These are phyloP conservation scores for Drosophila rellima DNA, from an alignment of 2,888 invertebrate genomes.

Conservation along the genomic window DNA sequence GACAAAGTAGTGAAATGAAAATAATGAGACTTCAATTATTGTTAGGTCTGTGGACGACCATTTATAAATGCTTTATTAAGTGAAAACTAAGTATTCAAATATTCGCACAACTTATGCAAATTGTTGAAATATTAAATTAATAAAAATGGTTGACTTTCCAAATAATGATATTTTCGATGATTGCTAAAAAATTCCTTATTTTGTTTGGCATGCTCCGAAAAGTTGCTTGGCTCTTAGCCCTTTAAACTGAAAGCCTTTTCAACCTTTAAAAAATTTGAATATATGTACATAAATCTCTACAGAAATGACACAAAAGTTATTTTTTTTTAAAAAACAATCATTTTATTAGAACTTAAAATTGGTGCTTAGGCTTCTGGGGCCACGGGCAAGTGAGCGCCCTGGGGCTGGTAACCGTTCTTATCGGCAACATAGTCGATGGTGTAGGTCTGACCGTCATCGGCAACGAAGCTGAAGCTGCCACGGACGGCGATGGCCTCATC, in stretches of 20 bases:
- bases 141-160: no score
- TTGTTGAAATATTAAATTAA: neutral
- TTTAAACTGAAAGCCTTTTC: neutral
- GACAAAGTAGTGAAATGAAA: no score
- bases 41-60: neutral
- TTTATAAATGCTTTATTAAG: neutral
- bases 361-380: constrained; percentile 29
- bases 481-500: constrained; percentile 61
- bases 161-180: no score
- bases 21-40: no score
- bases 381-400: constrained; percentile 86
- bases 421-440: constrained; percentile 86
- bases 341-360: constrained; percentile 22
- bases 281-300: neutral
- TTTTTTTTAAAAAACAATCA: constrained; percentile 50
- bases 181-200: no score
- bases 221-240: neutral
- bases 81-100: neutral
- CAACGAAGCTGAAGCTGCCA: constrained; percentile 85
- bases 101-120: neutral
- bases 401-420: constrained; percentile 85
- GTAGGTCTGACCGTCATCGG: constrained; percentile 87
- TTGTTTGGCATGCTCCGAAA: neutral
- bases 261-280: no score
- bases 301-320: neutral